Conservation (phyloP, 2,113 vertebrate genomes). For the Platichthys stellatus region DNA sequence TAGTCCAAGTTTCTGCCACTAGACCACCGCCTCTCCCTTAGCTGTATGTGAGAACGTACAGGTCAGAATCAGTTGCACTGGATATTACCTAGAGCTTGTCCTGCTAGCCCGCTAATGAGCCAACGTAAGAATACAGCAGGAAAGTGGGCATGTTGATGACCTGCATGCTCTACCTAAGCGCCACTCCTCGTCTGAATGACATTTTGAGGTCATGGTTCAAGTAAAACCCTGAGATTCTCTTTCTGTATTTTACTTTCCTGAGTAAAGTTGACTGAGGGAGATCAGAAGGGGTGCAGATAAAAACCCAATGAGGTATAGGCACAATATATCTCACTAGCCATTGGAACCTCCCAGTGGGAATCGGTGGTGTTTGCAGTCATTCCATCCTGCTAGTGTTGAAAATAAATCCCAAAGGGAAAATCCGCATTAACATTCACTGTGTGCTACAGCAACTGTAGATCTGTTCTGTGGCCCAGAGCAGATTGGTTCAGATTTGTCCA, state of each 20-base stretch:
- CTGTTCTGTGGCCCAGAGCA: conserved; percentile 20
- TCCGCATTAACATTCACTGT: conserved; percentile 25
- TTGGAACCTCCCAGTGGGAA: conserved; percentile 23
- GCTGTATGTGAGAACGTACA: no score
- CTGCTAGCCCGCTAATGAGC: no score
- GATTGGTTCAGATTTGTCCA: conserved; percentile 17
- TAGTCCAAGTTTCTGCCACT: no score
- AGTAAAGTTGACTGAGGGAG: conserved; percentile 4
- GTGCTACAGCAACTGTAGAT: conserved; percentile 7
- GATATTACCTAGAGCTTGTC: no score
- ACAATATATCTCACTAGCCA: conserved; percentile 28
- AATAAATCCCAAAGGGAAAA: conserved; percentile 31
- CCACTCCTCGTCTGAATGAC: no score
- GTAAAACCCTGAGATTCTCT: background rate
- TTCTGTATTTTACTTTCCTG: background rate
- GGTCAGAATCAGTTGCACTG: no score
- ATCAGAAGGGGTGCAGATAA: conserved; percentile 23
- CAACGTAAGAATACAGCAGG: no score
- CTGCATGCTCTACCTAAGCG: no score
- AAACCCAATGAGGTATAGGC: conserved; percentile 8
- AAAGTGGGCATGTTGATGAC: no score
- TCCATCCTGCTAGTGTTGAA: conserved; percentile 23
- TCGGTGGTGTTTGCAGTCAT: conserved; percentile 27
- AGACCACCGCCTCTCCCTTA: no score
- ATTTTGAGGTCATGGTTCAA: no score